Evolutionary conservation across 2,888 invertebrate species (phyloP).

Genomic region (Euclidia mi): DNA sequence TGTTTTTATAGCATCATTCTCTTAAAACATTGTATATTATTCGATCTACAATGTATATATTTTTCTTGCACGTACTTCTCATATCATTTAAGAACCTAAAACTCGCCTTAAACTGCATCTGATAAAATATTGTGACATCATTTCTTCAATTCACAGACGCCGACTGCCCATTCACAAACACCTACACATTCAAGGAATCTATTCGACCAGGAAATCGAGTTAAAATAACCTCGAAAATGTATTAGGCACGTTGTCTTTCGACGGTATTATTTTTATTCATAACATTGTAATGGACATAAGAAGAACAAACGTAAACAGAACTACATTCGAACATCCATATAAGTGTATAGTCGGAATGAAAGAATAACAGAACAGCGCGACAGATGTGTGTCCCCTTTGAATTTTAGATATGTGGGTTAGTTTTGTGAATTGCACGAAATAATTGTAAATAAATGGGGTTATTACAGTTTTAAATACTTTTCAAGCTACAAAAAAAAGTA

Average conservation of each 20-base stretch:
- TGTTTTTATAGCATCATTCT: no score
- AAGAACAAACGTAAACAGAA: conserved; percentile 36
- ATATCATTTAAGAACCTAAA: no score
- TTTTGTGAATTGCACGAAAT: not conserved
- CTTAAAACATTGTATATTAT: no score
- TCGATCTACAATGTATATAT: no score
- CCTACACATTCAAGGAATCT: not conserved
- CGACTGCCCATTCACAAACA: no score
- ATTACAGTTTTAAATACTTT: no score
- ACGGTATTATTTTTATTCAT: conserved; percentile 40
- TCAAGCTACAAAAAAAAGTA: no score
- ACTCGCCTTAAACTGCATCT: no score
- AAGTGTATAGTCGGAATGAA: conserved; percentile 34
- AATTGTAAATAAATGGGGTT: no score
- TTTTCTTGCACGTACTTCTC: no score
- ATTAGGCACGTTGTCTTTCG: conserved; percentile 10
- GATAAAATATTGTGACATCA: no score
- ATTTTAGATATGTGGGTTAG: conserved; percentile 8
- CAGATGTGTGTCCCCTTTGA: conserved; percentile 38
- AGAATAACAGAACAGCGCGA: conserved; percentile 36
- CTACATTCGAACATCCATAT: conserved; percentile 23
- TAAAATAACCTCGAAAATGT: conserved; percentile 16
- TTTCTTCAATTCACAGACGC: no score
- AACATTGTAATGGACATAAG: conserved; percentile 36
- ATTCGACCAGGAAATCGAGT: conserved; percentile 22